Percentiles rank a stretch among this genome's conserved stretches.
Evolutionary conservation across 2,797 vertebrate species (phyloP).

Genomic region (Hozukius guyotensis): DNA sequence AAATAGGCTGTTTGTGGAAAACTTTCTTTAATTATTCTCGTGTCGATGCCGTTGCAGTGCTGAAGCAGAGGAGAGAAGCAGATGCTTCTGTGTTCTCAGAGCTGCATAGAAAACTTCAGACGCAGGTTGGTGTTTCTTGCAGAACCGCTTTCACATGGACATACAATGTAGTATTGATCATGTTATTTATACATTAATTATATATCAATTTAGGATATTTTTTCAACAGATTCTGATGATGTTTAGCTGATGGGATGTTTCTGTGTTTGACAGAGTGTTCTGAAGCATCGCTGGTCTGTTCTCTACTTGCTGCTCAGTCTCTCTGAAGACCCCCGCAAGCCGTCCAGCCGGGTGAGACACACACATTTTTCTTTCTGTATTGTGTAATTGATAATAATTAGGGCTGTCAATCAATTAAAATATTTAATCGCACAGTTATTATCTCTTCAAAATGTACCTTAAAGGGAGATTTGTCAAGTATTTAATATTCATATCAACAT

Average conservation of each 20-base stretch:
- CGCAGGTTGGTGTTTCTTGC: constrained; percentile 84
- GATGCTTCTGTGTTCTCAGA: constrained; percentile 96
- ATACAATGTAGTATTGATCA: neutral
- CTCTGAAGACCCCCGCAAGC: constrained; percentile 96
- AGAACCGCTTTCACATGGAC: neutral
- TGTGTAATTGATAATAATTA: neutral
- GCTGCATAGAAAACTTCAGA: constrained; percentile 95
- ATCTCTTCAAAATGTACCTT: no score
- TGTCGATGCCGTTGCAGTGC: constrained; percentile 81
- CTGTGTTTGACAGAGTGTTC: constrained; percentile 84
- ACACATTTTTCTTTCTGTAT: neutral
- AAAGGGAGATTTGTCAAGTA: no score
- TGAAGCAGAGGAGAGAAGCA: constrained; percentile 92
- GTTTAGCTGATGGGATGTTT: neutral
- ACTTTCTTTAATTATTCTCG: neutral
- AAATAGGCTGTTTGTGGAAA: neutral
- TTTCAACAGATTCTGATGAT: no score
- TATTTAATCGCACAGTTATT: no score
- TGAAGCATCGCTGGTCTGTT: constrained; percentile 97
- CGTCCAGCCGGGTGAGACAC: constrained; percentile 86
- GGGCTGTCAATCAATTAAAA: no score
- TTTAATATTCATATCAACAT: no score
- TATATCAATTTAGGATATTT: neutral
- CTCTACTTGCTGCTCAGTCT: constrained; percentile 97
- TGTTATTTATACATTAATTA: neutral